Conservation (phyloP, 2,113 vertebrate species). For the Panthera tigris region DNA sequence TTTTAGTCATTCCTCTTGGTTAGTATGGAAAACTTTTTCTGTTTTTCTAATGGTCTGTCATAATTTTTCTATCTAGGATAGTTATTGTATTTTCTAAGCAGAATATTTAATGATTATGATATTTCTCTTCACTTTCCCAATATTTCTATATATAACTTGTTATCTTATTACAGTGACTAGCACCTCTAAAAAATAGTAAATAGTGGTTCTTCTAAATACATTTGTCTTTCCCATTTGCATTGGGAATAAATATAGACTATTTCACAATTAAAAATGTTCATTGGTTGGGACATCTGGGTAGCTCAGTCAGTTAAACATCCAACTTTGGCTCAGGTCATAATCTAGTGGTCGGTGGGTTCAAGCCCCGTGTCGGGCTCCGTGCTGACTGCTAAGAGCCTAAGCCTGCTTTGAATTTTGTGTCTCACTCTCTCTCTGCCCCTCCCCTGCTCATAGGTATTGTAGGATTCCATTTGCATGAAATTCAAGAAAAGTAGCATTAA, state of each 20-base stretch:
- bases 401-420: too few species aligned
- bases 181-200: background rate
- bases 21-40: background rate
- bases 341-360: too few species aligned
- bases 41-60: background rate
- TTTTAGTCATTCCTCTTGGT: background rate
- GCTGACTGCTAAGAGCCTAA: too few species aligned
- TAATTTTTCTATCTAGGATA: background rate
- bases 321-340: too few species aligned
- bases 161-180: background rate
- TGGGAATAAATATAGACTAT: background rate
- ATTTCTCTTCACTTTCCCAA: background rate
- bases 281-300: background rate
- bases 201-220: background rate
- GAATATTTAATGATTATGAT: background rate
- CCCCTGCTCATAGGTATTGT: background rate
- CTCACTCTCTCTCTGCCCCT: too few species aligned
- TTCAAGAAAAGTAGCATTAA: background rate
- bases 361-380: too few species aligned
- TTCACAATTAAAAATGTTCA: background rate
- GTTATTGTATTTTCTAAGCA: background rate
- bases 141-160: background rate
- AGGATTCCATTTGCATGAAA: background rate
- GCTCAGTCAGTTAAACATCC: too few species aligned
- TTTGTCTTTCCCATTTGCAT: background rate